Conservation (phyloP, 1,140 invertebrate species). For the Orchestia grillus region DNA sequence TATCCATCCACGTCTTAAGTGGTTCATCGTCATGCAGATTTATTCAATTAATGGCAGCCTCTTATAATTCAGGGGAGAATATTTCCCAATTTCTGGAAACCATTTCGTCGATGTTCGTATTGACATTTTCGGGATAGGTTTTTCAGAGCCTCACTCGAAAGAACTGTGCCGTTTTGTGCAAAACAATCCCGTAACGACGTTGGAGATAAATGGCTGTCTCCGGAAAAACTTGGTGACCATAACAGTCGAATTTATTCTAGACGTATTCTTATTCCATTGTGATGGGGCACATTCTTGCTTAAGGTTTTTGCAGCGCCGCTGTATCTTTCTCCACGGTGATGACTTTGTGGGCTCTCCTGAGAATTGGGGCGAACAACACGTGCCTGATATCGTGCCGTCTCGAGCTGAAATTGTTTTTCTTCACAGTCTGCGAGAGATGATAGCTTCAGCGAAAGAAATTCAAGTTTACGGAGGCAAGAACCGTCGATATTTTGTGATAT, state of each 20-base stretch:
- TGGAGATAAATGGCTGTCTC: constrained; percentile 43
- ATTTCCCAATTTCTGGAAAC: constrained; percentile 13
- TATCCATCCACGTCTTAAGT: not conserved
- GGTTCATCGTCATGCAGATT: constrained; percentile 16
- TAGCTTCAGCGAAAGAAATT: too few species aligned
- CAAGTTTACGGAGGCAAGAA: too few species aligned
- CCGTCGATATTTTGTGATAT: too few species aligned
- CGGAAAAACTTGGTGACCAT: constrained; percentile 45
- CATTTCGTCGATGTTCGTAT: constrained; percentile 21
- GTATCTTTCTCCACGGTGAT: not conserved
- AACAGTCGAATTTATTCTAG: constrained; percentile 48
- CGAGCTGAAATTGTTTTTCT: not conserved
- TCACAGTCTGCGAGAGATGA: too few species aligned
- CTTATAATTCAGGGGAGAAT: constrained; percentile 5
- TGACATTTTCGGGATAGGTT: constrained; percentile 9
- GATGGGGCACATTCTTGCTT: constrained; percentile 27
- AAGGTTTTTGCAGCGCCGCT: not conserved
- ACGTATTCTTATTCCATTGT: constrained; percentile 34
- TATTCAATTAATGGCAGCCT: not conserved
- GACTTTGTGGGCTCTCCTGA: not conserved
- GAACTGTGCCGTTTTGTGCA: constrained; percentile 7
- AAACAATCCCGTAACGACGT: constrained; percentile 43
- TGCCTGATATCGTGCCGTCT: not conserved
- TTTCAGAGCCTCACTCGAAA: not conserved
- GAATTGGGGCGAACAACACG: not conserved